Percentiles rank a stretch among this genome's conserved stretches.
Evolutionary conservation across 2,888 invertebrate genomes (phyloP).

Genomic region (Dromius quadrimaculatus): DNA sequence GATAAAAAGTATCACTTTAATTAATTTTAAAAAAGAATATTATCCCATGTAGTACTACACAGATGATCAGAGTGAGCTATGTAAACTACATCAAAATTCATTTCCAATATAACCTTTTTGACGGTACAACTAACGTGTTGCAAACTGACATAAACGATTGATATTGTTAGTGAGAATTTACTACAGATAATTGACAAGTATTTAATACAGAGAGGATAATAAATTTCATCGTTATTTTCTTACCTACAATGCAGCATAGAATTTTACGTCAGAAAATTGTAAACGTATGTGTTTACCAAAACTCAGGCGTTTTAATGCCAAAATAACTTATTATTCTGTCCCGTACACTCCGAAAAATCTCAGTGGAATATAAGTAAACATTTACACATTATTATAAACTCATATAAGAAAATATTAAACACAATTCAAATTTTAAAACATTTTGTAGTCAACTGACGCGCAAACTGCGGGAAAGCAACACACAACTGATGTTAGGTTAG

Average conservation of each 20-base stretch:
- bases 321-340: slow-evolving; percentile 4
- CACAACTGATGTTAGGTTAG: slow-evolving; percentile 49
- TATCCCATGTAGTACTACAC: too few relatives aligned
- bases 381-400: slow-evolving; percentile 33
- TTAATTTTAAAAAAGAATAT: too few relatives aligned
- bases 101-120: slow-evolving; percentile 50
- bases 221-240: too few relatives aligned
- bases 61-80: too few relatives aligned
- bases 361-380: background rate
- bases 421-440: slow-evolving; percentile 53
- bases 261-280: slow-evolving; percentile 51
- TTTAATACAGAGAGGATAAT: too few relatives aligned
- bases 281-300: slow-evolving; percentile 52
- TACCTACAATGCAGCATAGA: slow-evolving; percentile 52
- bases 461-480: slow-evolving; percentile 53
- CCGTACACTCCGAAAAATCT: slow-evolving; percentile 14
- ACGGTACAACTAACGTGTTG: slow-evolving; percentile 30
- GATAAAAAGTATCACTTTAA: too few relatives aligned
- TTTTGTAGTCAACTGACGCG: slow-evolving; percentile 52
- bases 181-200: too few relatives aligned
- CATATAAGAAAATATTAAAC: slow-evolving; percentile 22
- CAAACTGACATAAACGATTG: slow-evolving; percentile 34
- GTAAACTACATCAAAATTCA: slow-evolving; percentile 39
- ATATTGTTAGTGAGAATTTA: too few relatives aligned
- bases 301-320: slow-evolving; percentile 29